A percentile compares a stretch with the other conserved stretches of the same genome.
phyloP scores from a whole-genome alignment of 2,888 invertebrate species.

The Volucella bombylans region DNA sequence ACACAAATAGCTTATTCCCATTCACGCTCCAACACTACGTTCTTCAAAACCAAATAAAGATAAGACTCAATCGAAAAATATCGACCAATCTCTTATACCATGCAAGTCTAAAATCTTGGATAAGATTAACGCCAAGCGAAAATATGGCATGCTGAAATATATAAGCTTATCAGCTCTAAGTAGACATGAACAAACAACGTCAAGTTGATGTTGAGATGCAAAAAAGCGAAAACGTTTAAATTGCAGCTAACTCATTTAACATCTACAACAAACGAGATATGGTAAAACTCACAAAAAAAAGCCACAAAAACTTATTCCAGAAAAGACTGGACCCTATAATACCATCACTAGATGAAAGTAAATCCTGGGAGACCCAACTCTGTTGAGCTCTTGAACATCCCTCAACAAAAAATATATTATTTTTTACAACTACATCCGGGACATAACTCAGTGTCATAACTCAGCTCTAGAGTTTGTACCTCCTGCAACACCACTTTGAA shows the following conservation, averaged over 20 bases:
- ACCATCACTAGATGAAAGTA: conserved; percentile 7
- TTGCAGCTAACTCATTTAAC: neutral
- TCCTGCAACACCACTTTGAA: too few relatives aligned
- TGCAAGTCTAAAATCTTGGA: too few relatives aligned
- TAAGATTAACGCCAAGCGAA: too few relatives aligned
- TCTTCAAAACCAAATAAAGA: too few relatives aligned
- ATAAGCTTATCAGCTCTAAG: neutral
- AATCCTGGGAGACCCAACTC: neutral
- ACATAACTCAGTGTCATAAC: neutral
- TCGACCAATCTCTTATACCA: too few relatives aligned
- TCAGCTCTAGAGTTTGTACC: too few relatives aligned
- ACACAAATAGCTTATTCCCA: too few relatives aligned
- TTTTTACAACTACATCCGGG: neutral
- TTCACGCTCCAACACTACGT: too few relatives aligned
- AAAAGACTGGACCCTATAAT: neutral
- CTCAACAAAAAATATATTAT: neutral
- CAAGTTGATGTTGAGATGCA: neutral
- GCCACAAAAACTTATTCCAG: neutral
- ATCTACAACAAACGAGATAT: neutral
- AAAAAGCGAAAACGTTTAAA: neutral
- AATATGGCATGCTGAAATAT: neutral
- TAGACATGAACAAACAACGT: neutral
- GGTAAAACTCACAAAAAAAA: neutral
- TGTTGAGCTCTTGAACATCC: neutral
- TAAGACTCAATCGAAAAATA: too few relatives aligned